Evolutionary conservation across 2,888 invertebrate genomes (phyloP).

Genomic region (Philopedon plagiatum): DNA sequence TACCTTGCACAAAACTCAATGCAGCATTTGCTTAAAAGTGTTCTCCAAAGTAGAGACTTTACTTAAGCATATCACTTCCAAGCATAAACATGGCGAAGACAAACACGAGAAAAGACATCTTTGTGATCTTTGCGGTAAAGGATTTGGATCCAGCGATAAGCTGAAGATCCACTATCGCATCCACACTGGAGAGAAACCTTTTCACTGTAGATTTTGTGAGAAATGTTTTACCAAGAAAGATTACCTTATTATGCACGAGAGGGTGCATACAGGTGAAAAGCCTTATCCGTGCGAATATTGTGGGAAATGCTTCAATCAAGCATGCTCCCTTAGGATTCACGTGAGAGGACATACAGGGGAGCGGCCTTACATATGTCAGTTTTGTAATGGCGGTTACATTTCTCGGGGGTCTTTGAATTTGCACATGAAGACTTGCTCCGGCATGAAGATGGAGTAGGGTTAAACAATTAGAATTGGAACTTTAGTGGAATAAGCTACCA

Average conservation of each 20-base stretch:
- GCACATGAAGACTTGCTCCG: slow-evolving; percentile 59
- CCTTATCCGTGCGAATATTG: slow-evolving; percentile 65
- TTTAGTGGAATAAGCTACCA: neutral
- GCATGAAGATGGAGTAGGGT: slow-evolving; percentile 37
- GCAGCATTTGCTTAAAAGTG: slow-evolving; percentile 62
- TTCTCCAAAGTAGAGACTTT: slow-evolving; percentile 64
- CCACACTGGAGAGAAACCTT: slow-evolving; percentile 69
- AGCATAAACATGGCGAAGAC: slow-evolving; percentile 51
- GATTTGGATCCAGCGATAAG: slow-evolving; percentile 63
- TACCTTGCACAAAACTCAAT: slow-evolving; percentile 67
- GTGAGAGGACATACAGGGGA: slow-evolving; percentile 63
- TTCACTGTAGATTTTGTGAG: slow-evolving; percentile 60
- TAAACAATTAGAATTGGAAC: neutral
- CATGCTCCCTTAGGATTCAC: slow-evolving; percentile 61
- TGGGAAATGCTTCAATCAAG: slow-evolving; percentile 64
- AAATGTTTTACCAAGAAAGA: slow-evolving; percentile 63
- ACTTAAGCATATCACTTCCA: slow-evolving; percentile 69
- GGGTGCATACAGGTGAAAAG: slow-evolving; percentile 65
- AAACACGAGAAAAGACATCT: slow-evolving; percentile 60
- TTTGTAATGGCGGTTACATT: slow-evolving; percentile 61
- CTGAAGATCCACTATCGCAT: slow-evolving; percentile 62
- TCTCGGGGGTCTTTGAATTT: slow-evolving; percentile 61
- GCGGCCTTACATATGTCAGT: slow-evolving; percentile 62
- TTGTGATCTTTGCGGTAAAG: slow-evolving; percentile 65
- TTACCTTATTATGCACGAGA: slow-evolving; percentile 63